phyloP scores from a whole-genome alignment of 2,113 vertebrate species.

The Murina feae region DNA sequence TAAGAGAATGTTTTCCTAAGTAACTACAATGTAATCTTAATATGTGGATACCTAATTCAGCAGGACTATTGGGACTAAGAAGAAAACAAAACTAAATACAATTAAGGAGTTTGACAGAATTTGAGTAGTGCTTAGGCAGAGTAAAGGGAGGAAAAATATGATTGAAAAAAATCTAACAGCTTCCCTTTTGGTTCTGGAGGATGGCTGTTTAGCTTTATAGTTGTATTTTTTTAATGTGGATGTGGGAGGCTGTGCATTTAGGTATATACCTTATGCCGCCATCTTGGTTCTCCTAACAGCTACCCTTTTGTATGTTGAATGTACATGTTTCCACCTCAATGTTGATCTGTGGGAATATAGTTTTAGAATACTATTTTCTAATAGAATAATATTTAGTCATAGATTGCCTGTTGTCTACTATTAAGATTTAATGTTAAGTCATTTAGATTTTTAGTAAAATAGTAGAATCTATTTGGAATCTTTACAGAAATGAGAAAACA shows the following conservation, averaged over 20 bases:
- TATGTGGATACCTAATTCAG: neutral
- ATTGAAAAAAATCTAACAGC: neutral
- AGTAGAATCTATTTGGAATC: neutral
- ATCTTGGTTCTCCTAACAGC: too few species aligned
- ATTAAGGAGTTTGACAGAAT: neutral
- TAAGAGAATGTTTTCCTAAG: neutral
- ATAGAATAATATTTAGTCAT: conserved; percentile 15
- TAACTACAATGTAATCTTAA: neutral
- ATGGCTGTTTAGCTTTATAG: too few species aligned
- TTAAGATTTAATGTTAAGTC: neutral
- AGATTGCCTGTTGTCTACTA: neutral
- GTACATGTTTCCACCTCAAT: neutral
- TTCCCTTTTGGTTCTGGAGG: neutral
- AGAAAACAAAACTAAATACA: neutral
- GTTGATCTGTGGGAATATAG: neutral
- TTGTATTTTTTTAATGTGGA: too few species aligned
- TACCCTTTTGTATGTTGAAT: neutral
- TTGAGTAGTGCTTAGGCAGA: neutral
- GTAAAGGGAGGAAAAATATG: neutral
- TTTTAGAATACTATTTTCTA: neutral
- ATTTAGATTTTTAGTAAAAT: neutral
- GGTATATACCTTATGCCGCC: too few species aligned
- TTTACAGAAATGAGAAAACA: neutral
- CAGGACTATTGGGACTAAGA: neutral
- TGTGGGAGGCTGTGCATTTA: too few species aligned